Conservation (phyloP, 2,888 invertebrate species). For the Oscheius myriophilus region DNA sequence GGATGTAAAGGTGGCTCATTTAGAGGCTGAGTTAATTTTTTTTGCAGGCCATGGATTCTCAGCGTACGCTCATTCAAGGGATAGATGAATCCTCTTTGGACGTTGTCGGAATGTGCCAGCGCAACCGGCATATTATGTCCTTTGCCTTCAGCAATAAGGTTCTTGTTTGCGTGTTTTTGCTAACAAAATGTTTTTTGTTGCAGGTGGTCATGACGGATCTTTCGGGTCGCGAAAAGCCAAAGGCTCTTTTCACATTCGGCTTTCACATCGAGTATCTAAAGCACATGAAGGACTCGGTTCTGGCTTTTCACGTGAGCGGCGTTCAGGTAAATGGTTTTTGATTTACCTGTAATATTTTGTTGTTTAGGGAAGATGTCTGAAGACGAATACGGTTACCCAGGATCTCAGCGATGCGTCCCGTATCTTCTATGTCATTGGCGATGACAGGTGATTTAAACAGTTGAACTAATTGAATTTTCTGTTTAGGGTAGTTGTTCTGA, state of each 20-base stretch:
- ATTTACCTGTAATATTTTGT: not conserved
- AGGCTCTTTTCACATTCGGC: slow-evolving; percentile 88
- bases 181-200: slow-evolving; percentile 16
- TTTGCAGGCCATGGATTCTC: slow-evolving; percentile 20
- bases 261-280: slow-evolving; percentile 94
- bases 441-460: slow-evolving; percentile 81
- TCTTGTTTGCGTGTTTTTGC: not conserved
- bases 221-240: slow-evolving; percentile 82
- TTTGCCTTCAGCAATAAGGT: slow-evolving; percentile 84
- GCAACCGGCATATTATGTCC: slow-evolving; percentile 91
- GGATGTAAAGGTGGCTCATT: slow-evolving; percentile 75
- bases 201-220: slow-evolving; percentile 66
- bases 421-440: slow-evolving; percentile 89
- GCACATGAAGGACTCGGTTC: slow-evolving; percentile 91
- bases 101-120: slow-evolving; percentile 82
- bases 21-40: slow-evolving; percentile 14
- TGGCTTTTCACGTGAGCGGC: slow-evolving; percentile 98
- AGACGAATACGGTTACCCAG: slow-evolving; percentile 92
- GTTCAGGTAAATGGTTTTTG: slow-evolving; percentile 82
- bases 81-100: slow-evolving; percentile 79
- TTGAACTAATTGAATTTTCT: too few species aligned
- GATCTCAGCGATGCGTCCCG: slow-evolving; percentile 90
- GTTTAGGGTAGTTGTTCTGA: slow-evolving; percentile 45
- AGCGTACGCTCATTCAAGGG: slow-evolving; percentile 73
- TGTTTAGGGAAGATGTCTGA: slow-evolving; percentile 88